Evolutionary conservation across 2,113 vertebrate species (phyloP).

Genomic region (Jaculus jaculus): DNA sequence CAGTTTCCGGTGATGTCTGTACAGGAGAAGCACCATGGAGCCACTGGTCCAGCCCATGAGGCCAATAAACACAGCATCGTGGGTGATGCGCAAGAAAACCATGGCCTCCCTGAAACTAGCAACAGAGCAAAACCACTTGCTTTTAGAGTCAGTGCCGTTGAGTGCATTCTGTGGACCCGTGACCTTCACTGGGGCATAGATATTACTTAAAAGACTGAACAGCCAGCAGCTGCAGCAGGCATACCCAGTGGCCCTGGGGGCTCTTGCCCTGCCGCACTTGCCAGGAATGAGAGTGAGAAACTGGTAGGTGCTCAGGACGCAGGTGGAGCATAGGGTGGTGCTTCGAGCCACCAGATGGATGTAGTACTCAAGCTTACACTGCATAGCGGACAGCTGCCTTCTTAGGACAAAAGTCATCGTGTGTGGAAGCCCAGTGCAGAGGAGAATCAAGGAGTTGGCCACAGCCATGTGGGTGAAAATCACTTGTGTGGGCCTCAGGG

Average conservation of each 20-base stretch:
- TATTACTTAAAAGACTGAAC: neutral
- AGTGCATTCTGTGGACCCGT: neutral
- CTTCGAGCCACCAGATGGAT: rapidly evolving
- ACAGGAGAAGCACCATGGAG: too few species aligned
- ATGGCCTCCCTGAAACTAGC: rapidly evolving
- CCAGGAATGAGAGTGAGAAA: rapidly evolving
- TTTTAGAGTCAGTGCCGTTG: rapidly evolving
- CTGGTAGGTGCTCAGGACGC: neutral
- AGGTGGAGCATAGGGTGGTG: neutral
- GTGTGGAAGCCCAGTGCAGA: neutral
- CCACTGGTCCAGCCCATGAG: neutral
- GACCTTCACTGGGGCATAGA: rapidly evolving
- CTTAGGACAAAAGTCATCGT: rapidly evolving
- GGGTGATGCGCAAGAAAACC: too few species aligned
- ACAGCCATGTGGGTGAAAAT: neutral
- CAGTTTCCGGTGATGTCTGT: neutral
- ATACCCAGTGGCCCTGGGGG: too few species aligned
- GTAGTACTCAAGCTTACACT: neutral
- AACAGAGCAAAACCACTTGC: neutral
- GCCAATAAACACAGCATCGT: rapidly evolving
- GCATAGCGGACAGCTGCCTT: rapidly evolving
- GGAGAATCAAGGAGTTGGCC: neutral
- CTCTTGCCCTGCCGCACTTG: too few species aligned
- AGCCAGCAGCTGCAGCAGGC: neutral
- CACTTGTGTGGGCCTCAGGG: neutral